phyloP scores from a whole-genome alignment of 2,113 vertebrate genomes.

The Ramphastos sulfuratus region DNA sequence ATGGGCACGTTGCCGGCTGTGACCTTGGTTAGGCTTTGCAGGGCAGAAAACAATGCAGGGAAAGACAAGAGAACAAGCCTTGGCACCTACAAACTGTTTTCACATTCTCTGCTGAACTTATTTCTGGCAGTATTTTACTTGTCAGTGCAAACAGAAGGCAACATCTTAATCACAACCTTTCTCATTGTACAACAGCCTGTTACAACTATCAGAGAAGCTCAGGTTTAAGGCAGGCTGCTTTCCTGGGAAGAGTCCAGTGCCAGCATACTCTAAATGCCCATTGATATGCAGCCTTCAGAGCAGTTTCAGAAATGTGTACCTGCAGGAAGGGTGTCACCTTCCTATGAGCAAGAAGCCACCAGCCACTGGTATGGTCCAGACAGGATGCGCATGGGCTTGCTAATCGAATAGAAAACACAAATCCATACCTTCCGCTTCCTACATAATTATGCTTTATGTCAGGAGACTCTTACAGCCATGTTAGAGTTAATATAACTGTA shows the following conservation, averaged over 20 bases:
- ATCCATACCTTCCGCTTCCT: neutral
- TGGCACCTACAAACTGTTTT: neutral
- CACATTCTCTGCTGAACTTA: neutral
- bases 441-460: neutral
- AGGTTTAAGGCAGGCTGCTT: neutral
- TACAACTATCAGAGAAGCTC: fast-evolving
- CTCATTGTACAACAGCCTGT: neutral
- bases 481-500: neutral
- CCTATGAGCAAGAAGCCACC: neutral
- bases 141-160: neutral
- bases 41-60: neutral
- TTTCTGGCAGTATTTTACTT: neutral
- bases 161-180: neutral
- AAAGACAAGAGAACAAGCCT: neutral
- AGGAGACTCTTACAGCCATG: neutral
- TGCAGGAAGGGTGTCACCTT: neutral
- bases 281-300: neutral
- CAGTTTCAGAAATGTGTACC: neutral
- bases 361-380: neutral
- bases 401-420: neutral
- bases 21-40: neutral
- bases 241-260: neutral
- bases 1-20: neutral
- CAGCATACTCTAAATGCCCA: neutral
- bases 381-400: neutral